phyloP scores from a whole-genome alignment of 2,888 invertebrate species.

The Mycalesis mineus region DNA sequence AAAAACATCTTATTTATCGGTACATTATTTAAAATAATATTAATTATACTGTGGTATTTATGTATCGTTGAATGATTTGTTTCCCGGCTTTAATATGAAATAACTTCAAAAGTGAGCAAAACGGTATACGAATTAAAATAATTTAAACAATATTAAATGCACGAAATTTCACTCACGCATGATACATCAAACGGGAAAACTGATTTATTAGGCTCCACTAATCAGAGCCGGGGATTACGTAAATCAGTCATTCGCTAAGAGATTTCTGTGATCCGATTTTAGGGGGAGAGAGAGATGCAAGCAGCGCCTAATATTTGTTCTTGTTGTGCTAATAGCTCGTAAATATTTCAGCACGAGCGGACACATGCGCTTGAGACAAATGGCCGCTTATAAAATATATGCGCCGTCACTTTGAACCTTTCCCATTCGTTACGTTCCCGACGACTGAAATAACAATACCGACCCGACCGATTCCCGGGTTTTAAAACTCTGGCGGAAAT shows the following conservation, averaged over 20 bases:
- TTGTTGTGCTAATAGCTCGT: conserved; percentile 72
- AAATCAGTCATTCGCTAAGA: conserved; percentile 65
- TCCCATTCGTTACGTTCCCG: conserved; percentile 66
- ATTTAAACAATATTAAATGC: neutral
- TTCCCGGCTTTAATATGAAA: no score
- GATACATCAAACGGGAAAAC: conserved; percentile 28
- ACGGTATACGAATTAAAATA: conserved; percentile 1
- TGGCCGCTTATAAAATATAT: conserved; percentile 68
- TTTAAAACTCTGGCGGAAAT: conserved; percentile 60
- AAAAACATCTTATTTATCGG: no score
- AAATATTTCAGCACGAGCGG: conserved; percentile 69
- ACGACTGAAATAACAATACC: conserved; percentile 74
- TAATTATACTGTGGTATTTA: no score
- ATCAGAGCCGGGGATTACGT: conserved; percentile 31
- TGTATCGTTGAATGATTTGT: no score
- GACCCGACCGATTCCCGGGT: conserved; percentile 46
- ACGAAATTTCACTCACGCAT: conserved; percentile 14
- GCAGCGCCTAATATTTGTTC: conserved; percentile 49
- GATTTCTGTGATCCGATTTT: conserved; percentile 48
- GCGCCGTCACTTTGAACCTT: conserved; percentile 64
- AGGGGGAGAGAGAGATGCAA: conserved; percentile 39
- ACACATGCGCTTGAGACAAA: conserved; percentile 67
- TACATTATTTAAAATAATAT: no score
- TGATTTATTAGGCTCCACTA: conserved; percentile 27
- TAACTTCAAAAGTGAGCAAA: neutral